Evolutionary conservation across 2,797 vertebrate genomes (phyloP).

Genomic region (Sebastes alutus): DNA sequence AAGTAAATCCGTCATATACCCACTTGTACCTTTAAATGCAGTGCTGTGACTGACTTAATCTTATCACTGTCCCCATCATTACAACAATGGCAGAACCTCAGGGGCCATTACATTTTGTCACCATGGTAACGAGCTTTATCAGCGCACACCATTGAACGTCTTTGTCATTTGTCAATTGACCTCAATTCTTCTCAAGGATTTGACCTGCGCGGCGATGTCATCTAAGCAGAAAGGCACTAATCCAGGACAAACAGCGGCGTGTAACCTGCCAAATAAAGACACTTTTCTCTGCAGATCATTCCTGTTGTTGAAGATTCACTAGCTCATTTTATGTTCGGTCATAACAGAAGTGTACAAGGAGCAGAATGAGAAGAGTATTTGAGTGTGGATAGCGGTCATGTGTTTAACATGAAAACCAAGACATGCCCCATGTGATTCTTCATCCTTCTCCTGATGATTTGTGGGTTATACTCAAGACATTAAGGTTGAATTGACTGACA

Average conservation of each 20-base stretch:
- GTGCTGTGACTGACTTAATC: slow-evolving; percentile 19
- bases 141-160: slow-evolving; percentile 23
- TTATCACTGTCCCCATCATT: slow-evolving; percentile 36
- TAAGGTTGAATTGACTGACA: slow-evolving; percentile 19
- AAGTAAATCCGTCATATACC: neutral
- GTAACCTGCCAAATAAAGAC: no score
- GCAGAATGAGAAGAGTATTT: neutral
- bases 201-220: slow-evolving; percentile 25
- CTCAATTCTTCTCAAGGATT: slow-evolving; percentile 45
- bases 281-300: no score
- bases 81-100: slow-evolving; percentile 9
- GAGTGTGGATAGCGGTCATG: neutral
- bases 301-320: no score
- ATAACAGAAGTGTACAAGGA: no score
- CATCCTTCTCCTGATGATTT: neutral
- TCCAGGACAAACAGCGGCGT: no score
- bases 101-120: slow-evolving; percentile 35
- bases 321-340: no score
- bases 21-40: slow-evolving; percentile 9
- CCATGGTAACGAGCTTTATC: slow-evolving; percentile 69
- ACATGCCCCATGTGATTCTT: neutral
- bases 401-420: neutral
- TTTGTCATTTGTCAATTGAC: slow-evolving; percentile 57
- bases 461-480: neutral
- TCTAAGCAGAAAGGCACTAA: slow-evolving; percentile 15